Conservation (phyloP, 2,888 invertebrate genomes). For the Cephalotes varians region DNA sequence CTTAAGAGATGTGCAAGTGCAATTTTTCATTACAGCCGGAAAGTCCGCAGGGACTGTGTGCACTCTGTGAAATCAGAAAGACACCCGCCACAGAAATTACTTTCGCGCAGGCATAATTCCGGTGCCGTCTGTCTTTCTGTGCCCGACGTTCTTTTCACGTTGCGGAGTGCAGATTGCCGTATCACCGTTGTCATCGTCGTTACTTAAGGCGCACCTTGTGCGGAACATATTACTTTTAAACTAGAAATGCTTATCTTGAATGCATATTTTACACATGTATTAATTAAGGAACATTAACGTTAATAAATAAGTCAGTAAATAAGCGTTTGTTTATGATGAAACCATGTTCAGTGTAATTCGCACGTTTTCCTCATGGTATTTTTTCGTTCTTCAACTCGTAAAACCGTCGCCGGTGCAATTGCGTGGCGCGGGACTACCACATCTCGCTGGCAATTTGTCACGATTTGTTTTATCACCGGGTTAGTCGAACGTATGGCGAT, state of each 20-base stretch:
- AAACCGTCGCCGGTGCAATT: conserved; percentile 30
- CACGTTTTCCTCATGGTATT: neutral
- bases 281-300: neutral
- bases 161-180: conserved; percentile 12
- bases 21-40: conserved; percentile 64
- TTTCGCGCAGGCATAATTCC: conserved; percentile 60
- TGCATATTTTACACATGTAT: neutral
- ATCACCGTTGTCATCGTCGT: conserved; percentile 10
- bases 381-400: conserved; percentile 26
- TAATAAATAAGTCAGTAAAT: neutral
- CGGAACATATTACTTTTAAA: neutral
- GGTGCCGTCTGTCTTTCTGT: neutral
- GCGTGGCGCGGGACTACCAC: conserved; percentile 29
- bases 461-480: conserved; percentile 55
- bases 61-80: conserved; percentile 64
- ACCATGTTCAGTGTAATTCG: neutral
- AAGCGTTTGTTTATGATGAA: conserved; percentile 7
- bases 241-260: neutral
- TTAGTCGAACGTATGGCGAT: conserved; percentile 50
- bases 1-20: conserved; percentile 55
- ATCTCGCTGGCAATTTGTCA: conserved; percentile 56
- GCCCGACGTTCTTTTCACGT: conserved; percentile 22
- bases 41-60: conserved; percentile 38
- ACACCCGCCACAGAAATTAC: conserved; percentile 55
- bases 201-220: neutral